Conservation (phyloP, 2,797 vertebrate species). For the Salmo trutta region DNA sequence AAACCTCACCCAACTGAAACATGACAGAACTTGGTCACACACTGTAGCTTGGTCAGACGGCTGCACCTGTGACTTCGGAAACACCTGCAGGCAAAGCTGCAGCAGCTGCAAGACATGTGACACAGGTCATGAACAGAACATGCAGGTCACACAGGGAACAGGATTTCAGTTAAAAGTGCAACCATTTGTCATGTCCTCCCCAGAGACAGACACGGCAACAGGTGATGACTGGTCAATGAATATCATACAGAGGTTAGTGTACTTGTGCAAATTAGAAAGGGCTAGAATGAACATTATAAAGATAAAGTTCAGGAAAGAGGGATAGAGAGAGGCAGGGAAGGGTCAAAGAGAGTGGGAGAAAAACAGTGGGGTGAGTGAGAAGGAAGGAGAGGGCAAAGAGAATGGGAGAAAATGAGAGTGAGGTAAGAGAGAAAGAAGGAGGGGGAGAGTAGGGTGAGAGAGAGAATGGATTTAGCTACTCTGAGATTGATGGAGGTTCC, state of each 20-base stretch:
- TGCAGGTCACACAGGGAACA: conserved; percentile 13
- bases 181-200: not conserved
- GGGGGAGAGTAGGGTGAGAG: not conserved
- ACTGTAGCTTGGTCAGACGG: conserved; percentile 1
- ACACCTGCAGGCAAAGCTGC: conserved; percentile 30
- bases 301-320: not conserved
- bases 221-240: not conserved
- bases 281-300: not conserved
- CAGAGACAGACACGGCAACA: conserved; percentile 2
- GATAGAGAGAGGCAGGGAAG: not conserved
- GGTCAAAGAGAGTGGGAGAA: not conserved
- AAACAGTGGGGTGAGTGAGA: not conserved
- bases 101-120: conserved; percentile 1
- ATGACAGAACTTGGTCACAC: not conserved
- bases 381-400: not conserved
- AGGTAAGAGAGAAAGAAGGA: not conserved
- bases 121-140: conserved; percentile 2
- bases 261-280: not conserved
- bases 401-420: not conserved
- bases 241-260: conserved; percentile 3
- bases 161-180: conserved; percentile 8
- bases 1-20: too few relatives aligned
- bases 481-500: conserved; percentile 18
- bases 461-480: not conserved
- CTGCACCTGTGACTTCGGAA: conserved; percentile 25